phyloP scores from a whole-genome alignment of 1,140 invertebrate species.

The Tetraneura akinire region DNA sequence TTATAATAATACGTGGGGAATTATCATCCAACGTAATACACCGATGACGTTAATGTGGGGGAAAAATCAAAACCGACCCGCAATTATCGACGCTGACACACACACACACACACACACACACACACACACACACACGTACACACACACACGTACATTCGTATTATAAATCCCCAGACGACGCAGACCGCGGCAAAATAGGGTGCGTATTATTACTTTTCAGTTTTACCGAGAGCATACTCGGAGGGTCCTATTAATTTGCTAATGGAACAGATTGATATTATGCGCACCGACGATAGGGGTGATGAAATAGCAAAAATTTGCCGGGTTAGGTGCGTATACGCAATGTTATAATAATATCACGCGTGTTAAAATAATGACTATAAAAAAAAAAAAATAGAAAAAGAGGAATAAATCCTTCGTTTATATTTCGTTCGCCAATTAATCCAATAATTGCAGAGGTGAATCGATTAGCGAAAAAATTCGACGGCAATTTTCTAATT shows the following conservation, averaged over 20 bases:
- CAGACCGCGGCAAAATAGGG: constrained; percentile 10
- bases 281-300: not conserved
- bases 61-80: constrained; percentile 28
- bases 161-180: constrained; percentile 1
- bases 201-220: not conserved
- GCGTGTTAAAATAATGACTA: too few species aligned
- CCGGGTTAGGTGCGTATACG: not conserved
- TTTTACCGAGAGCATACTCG: not conserved
- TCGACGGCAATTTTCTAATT: too few species aligned
- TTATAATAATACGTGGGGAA: not conserved
- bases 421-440: too few species aligned
- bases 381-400: too few species aligned
- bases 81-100: constrained; percentile 16
- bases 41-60: not conserved
- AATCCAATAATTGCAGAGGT: too few species aligned
- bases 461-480: too few species aligned
- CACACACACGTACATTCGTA: too few species aligned
- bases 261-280: constrained; percentile 47
- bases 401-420: too few species aligned
- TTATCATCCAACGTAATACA: not conserved
- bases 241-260: constrained; percentile 34
- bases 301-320: not conserved
- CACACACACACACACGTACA: not conserved
- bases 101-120: too few species aligned
- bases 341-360: too few species aligned